phyloP scores from a whole-genome alignment of 2,797 vertebrate genomes.

The Anniella stebbinsi region DNA sequence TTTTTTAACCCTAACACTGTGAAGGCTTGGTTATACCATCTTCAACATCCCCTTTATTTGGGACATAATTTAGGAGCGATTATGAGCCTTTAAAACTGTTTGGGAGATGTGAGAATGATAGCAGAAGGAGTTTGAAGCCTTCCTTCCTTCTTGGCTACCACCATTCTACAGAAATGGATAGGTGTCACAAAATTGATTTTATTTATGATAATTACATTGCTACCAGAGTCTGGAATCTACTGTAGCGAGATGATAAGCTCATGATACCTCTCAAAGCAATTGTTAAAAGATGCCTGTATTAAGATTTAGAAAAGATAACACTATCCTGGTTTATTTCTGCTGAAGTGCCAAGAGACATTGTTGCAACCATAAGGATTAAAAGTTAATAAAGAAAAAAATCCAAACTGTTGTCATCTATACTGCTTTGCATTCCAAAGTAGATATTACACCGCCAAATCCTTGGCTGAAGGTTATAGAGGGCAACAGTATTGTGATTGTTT shows the following conservation, averaged over 20 bases:
- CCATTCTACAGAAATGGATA: not conserved
- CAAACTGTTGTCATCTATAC: not conserved
- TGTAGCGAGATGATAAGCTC: constrained; percentile 8
- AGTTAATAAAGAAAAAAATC: not conserved
- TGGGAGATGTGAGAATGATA: not conserved
- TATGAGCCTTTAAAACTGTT: not conserved
- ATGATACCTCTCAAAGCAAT: not conserved
- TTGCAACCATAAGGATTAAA: constrained; percentile 24
- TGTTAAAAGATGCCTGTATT: constrained; percentile 11
- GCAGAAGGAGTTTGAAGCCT: not conserved
- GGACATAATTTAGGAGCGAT: not conserved
- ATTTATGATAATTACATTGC: constrained; percentile 9
- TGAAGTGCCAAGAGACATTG: constrained; percentile 3
- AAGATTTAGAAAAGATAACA: constrained; percentile 1
- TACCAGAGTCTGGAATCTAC: not conserved
- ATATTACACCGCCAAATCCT: not conserved
- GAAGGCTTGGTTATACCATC: not conserved
- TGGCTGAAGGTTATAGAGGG: not conserved
- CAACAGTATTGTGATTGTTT: constrained; percentile 4
- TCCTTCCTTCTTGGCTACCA: not conserved
- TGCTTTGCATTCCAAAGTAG: not conserved
- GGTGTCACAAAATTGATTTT: not conserved
- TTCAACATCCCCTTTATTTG: not conserved
- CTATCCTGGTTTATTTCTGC: constrained; percentile 1
- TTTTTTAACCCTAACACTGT: not conserved